A percentile compares a stretch with the other conserved stretches of the same genome.
Conservation (phyloP, 2,888 invertebrate species). For the Venusia cambrica region DNA sequence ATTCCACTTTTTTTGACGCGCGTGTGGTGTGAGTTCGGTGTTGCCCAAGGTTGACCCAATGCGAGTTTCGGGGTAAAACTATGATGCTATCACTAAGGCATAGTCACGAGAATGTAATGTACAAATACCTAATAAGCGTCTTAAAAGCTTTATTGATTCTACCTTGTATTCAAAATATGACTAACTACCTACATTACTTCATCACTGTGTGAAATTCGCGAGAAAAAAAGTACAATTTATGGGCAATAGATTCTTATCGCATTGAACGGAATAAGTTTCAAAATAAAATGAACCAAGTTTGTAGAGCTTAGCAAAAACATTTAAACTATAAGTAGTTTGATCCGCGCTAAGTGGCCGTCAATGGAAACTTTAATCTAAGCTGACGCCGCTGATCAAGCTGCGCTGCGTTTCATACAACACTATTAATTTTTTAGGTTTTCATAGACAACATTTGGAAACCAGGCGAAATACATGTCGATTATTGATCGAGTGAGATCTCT, state of each 20-base stretch:
- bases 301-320: constrained; percentile 34
- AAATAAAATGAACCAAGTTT: constrained; percentile 28
- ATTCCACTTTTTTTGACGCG: no score
- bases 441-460: neutral
- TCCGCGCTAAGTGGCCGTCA: constrained; percentile 37
- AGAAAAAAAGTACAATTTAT: constrained; percentile 6
- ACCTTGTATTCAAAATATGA: no score
- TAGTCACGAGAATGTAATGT: no score
- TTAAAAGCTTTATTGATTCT: no score
- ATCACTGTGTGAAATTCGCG: constrained; percentile 2
- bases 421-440: constrained; percentile 22
- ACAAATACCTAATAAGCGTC: no score
- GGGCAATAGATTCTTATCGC: constrained; percentile 16
- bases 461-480: no score
- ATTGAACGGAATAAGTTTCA: constrained; percentile 20
- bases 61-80: no score
- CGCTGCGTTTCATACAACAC: constrained; percentile 29
- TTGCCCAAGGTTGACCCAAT: no score
- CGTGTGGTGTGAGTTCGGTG: no score
- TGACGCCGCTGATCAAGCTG: constrained; percentile 31
- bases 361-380: constrained; percentile 40
- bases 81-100: no score
- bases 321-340: constrained; percentile 39
- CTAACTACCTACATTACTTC: no score
- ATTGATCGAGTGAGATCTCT: no score